Base-by-base conservation (phyloP, 2,113 vertebrate species). In the Terrapene triunguis region DNA sequence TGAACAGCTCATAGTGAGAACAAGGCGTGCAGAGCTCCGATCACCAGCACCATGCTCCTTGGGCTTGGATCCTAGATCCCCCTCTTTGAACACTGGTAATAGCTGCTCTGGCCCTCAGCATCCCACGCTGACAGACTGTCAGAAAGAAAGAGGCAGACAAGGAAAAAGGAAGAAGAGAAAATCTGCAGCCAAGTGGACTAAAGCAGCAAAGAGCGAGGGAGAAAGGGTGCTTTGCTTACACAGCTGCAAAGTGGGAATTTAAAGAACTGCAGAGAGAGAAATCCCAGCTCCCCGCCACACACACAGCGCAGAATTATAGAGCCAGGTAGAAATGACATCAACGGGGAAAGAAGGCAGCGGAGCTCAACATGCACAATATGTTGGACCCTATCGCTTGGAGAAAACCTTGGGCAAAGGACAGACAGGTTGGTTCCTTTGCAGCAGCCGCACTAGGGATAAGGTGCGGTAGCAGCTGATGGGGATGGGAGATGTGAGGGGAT, bases 391-490 rank as follows among this genome's bases (percentile, higher is more conserved):
- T 96, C 99, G 99, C 96, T 98, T 99, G 99, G 99, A 99, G 99
- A 99, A 99, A 98, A 99, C 99, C 97, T 99, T 99, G 92, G 99
- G 99, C 96, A 99, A 99, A 98, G 99, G 99, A 98, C 99, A 99
- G 99, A 99, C 99, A 99, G 99, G 99, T 99, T 98, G 98, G 99
- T 99, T 97, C 96, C 47, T 89, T 88, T 79, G 95, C 98, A 97
- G 97, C 96, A 93, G 92, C n/a, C 44, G 88, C 57, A 38, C 93
- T 74, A 90, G 94, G 35, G 95, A 95, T 81, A 97, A 97, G 94
- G 65, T 97, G 97, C 96, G 96, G 84, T 91, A 76, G 96, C 95
- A 94, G 89, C 16, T 94, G 79, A 3, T 92, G 97, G 95, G 94
- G 94, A 91, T 90, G 93, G 96, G 90, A 92, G 96, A 89, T 92